Percentiles rank a stretch among this genome's conserved stretches.
Evolutionary conservation across 2,113 vertebrate genomes (phyloP).

Genomic region (Petromus typicus): DNA sequence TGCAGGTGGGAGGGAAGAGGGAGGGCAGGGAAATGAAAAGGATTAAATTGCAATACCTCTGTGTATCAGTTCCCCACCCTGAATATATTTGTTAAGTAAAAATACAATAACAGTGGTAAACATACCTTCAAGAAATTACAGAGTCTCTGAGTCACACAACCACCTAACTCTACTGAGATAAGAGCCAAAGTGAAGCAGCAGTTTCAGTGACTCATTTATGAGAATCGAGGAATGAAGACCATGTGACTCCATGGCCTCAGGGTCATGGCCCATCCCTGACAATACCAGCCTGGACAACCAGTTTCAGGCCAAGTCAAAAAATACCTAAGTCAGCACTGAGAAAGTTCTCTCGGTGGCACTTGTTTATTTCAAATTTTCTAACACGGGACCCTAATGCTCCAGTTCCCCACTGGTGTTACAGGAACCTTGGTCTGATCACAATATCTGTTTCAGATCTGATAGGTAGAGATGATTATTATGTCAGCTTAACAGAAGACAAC

Average conservation of each 20-base stretch:
- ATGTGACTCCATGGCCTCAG: not conserved
- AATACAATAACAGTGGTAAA: not conserved
- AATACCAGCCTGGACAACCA: not conserved
- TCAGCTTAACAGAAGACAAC: not conserved
- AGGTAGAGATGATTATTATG: not conserved
- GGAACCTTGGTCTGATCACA: not conserved
- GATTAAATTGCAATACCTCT: not conserved
- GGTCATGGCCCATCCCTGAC: not conserved
- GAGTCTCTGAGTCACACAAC: not conserved
- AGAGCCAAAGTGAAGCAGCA: not conserved
- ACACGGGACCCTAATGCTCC: not conserved
- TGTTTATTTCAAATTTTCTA: not conserved
- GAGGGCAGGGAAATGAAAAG: not conserved
- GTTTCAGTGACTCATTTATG: not conserved
- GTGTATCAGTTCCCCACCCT: not conserved
- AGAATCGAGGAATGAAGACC: not conserved
- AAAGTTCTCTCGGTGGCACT: not conserved
- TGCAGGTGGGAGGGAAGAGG: not conserved
- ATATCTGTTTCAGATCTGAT: not conserved
- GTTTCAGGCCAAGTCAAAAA: not conserved
- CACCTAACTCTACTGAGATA: not conserved
- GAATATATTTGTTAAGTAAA: not conserved
- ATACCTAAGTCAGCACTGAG: not conserved
- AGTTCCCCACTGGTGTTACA: not conserved
- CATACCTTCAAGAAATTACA: not conserved